Evolutionary conservation across 2,113 vertebrate species (phyloP).

Genomic region (Astatoreochromis straeleni): DNA sequence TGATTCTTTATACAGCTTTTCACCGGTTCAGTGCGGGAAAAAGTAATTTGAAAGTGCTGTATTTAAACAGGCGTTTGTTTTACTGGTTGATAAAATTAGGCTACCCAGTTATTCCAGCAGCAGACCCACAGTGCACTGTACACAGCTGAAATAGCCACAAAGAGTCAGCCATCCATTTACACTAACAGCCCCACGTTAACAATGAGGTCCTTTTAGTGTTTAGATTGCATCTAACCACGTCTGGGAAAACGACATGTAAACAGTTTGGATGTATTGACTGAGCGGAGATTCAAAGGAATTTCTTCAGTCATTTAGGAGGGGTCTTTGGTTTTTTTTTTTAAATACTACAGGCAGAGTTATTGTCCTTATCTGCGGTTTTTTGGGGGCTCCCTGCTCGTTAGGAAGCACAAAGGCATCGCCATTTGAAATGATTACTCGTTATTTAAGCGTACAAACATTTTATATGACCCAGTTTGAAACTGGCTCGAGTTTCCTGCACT

Average conservation of each 20-base stretch:
- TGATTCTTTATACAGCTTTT: background rate
- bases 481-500: conserved; percentile 46
- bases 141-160: background rate
- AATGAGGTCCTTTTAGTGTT: conserved; percentile 50
- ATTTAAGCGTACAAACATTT: conserved; percentile 55
- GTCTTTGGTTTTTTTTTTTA: background rate
- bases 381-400: conserved; percentile 51
- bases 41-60: background rate
- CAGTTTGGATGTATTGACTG: conserved; percentile 49
- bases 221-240: conserved; percentile 61
- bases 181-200: conserved; percentile 8
- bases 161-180: background rate
- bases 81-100: background rate
- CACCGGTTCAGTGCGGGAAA: background rate
- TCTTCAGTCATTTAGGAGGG: background rate
- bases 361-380: conserved; percentile 52
- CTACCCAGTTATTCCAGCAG: background rate
- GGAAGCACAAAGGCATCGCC: conserved; percentile 38
- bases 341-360: conserved; percentile 10
- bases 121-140: background rate
- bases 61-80: background rate
- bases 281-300: conserved; percentile 29
- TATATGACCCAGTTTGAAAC: conserved; percentile 55
- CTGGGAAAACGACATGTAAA: conserved; percentile 63
- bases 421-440: conserved; percentile 57